Evolutionary conservation across 2,888 invertebrate genomes (phyloP), one percentile per base, ranked within the genome.

Genomic region (Entomobrya multifasciata): DNA sequence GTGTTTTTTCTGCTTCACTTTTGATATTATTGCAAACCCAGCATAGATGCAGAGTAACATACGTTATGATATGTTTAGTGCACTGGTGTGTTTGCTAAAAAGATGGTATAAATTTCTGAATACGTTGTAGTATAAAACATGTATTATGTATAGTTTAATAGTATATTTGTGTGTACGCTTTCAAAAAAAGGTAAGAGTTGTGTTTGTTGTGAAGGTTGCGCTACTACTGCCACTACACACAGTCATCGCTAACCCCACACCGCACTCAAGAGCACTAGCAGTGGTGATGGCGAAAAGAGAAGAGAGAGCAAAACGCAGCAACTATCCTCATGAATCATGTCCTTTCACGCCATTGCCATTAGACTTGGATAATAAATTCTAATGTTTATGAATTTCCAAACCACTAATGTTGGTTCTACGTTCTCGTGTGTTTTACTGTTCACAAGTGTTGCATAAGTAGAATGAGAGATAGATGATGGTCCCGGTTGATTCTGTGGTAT

Each of bases 321-420:
- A 86, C 87, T 87, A 86, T 87, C 85, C 79, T 74, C 86, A 89
- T 88, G 90, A 90, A 89, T 90, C 88, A 90, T 90, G 88, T 85
- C 83, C 86, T 84, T 89, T 88, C 90, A 85, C 88, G 90, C 89
- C 88, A 88, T 87, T 79, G 86, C 89, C 90, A 90, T 89, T 90
- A 89, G 89, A 87, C 87, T 87, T 87, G 88, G 88, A 85, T 90
- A 89, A 89, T 90, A 90, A 90, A 90, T 90, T 89, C 90, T 88
- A 87, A 90, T 90, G 90, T 90, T 90, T 90, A 90, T 90, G 90
- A 90, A 90, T 90, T 90, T 90, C 88, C 89, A 89, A 90, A 90
- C 90, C 89, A 83, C 89, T 87, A 90, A 90, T 89, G 88, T 74
- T 79, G 76, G 55, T 49, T 84, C 44, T 70, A 52, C 62, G 55